Conservation (phyloP, 2,888 invertebrate genomes). For the Pheosia tremula region DNA sequence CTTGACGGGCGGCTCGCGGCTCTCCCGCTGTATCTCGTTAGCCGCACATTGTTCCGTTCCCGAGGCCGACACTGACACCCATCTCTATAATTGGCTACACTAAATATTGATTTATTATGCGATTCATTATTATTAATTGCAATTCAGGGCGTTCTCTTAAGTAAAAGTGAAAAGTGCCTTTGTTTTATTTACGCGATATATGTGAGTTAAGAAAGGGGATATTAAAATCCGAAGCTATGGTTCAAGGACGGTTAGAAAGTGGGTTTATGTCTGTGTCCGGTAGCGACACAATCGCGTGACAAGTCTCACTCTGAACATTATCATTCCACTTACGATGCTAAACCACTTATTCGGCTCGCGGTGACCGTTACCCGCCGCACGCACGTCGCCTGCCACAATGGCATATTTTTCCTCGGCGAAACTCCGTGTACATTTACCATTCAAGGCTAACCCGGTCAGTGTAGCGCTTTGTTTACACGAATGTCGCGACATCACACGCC, state of each 20-base stretch:
- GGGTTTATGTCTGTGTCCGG: slow-evolving; percentile 67
- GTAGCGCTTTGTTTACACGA: slow-evolving; percentile 76
- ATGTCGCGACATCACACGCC: slow-evolving; percentile 52
- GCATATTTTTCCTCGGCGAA: slow-evolving; percentile 81
- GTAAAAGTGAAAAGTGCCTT: neutral
- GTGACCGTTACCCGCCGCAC: slow-evolving; percentile 80
- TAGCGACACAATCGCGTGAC: slow-evolving; percentile 70
- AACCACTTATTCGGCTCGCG: slow-evolving; percentile 81
- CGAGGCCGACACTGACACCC: slow-evolving; percentile 42
- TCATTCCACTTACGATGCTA: slow-evolving; percentile 79
- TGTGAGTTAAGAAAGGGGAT: slow-evolving; percentile 5
- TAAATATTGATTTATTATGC: slow-evolving; percentile 22
- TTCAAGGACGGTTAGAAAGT: slow-evolving; percentile 78
- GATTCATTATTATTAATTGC: neutral
- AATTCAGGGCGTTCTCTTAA: neutral
- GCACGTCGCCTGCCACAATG: slow-evolving; percentile 81
- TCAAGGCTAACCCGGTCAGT: slow-evolving; percentile 83
- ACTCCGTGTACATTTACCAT: slow-evolving; percentile 80
- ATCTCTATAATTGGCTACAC: slow-evolving; percentile 42
- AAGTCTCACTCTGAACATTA: slow-evolving; percentile 74
- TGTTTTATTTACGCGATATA: neutral
- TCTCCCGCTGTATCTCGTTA: slow-evolving; percentile 61
- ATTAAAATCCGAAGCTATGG: slow-evolving; percentile 26
- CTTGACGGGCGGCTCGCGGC: slow-evolving; percentile 46
- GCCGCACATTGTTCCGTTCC: slow-evolving; percentile 59